Evolutionary conservation across 2,888 invertebrate genomes (phyloP).

Genomic region (Stenurella melanura): DNA sequence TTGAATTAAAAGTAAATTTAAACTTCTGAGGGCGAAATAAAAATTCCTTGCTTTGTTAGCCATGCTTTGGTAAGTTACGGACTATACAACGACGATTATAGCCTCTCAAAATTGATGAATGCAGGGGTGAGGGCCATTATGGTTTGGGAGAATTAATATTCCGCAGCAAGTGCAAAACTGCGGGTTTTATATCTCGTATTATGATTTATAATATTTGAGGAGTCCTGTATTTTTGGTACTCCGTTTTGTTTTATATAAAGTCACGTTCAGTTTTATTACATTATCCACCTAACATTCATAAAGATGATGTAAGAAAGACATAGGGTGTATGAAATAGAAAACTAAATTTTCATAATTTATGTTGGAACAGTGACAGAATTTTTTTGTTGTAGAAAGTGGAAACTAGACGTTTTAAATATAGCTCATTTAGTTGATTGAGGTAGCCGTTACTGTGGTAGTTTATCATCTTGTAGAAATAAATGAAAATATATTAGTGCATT

Average conservation of each 20-base stretch:
- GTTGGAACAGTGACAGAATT: no score
- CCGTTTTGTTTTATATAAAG: background rate
- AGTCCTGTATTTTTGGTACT: background rate
- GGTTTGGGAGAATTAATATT: slow-evolving; percentile 20
- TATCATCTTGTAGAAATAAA: no score
- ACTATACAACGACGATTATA: slow-evolving; percentile 19
- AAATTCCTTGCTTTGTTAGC: slow-evolving; percentile 16
- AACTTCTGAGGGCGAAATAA: slow-evolving; percentile 5
- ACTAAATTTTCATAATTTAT: no score
- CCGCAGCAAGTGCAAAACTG: slow-evolving; percentile 21
- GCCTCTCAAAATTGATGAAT: slow-evolving; percentile 24
- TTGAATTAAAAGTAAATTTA: slow-evolving; percentile 33
- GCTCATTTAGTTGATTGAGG: no score
- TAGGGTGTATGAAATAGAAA: no score
- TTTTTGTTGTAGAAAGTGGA: no score
- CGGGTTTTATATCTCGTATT: slow-evolving; percentile 14
- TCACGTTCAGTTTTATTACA: background rate
- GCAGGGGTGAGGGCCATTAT: slow-evolving; percentile 17
- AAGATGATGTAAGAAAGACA: background rate
- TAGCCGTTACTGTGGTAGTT: no score
- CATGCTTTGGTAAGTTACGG: background rate
- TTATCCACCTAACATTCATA: background rate
- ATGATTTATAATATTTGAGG: slow-evolving; percentile 19
- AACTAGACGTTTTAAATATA: no score
- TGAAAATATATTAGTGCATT: no score